Base-by-base conservation (phyloP, 1,140 invertebrate genomes). In the Phymastichus coffea region DNA sequence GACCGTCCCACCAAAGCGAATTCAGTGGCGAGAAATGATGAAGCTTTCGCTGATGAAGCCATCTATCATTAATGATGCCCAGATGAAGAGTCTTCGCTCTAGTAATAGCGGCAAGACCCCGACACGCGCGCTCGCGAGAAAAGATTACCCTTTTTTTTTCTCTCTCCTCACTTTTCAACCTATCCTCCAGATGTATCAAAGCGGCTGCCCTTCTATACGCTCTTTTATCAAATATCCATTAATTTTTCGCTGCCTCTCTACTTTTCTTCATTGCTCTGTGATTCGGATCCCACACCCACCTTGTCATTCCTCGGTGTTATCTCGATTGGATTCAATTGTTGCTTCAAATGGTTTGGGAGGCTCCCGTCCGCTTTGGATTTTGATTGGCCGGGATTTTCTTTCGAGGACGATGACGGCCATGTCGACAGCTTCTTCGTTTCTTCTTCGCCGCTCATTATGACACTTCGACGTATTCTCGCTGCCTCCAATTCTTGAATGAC, bases 401-500 rank as follows among this genome's bases (percentile, higher is more conserved):
- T 17, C 3, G 7, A 15, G 22, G 4, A 25, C 20, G 15, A 15
- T 48, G 14, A 53, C 23, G 37, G 19, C 4, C 4, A 17, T 7
- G 12, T 14, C 28, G 17, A 41, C 19, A 22, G 17, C 14, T 48
- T 44, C n/a, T 56, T 47, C 19, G 55, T 54, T 25, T 20, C 17
- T 37, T 48, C 6, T 58, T 73, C 19, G 53, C 74, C 63, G 72
- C 71, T 66, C 7, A 47, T 68, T 74, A 30, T 71, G 59, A 82
- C 79, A 22, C 70, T 70, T 47, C 85, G 78, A 56, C 86, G 81
- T 67, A 93, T 83, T 66, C 87, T 87, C 71, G 88, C 88, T 25
- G 85, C 67, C 66, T 90, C 88, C 63, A 93, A 84, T 80, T 94
- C 91, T 64, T 87, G 83, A 28, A 88, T 84, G 23, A 94, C 83